Evolutionary conservation across 2,888 invertebrate species (phyloP).

Genomic region (Drosophila glabriapex): DNA sequence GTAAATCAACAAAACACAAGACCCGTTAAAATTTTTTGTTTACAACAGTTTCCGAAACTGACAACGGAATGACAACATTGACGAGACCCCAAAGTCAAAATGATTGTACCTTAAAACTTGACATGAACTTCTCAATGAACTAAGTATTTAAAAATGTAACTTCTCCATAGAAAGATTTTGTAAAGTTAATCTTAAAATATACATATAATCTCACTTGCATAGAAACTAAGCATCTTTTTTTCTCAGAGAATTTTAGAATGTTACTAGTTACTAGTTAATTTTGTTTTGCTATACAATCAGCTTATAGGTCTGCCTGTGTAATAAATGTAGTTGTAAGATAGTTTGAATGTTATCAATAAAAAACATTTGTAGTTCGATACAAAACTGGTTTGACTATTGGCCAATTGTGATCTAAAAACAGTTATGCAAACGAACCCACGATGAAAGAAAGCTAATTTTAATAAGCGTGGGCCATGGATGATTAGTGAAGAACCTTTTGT

Average conservation of each 20-base stretch:
- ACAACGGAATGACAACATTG: conserved; percentile 23
- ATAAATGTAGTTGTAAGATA: neutral
- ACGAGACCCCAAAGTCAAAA: neutral
- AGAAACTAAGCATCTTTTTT: neutral
- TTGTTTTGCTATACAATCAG: neutral
- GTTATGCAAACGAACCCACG: conserved; percentile 29
- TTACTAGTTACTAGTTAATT: neutral
- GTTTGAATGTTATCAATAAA: conserved; percentile 5
- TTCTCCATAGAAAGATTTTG: neutral
- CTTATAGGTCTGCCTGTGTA: neutral
- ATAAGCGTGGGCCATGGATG: conserved; percentile 12
- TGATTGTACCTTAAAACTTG: neutral
- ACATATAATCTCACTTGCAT: too few species aligned
- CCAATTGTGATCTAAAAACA: conserved; percentile 17
- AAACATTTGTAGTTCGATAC: conserved; percentile 3
- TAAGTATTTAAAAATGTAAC: neutral
- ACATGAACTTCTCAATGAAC: neutral
- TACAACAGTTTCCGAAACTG: conserved; percentile 6
- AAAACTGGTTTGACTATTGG: conserved; percentile 17
- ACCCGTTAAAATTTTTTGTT: conserved; percentile 36
- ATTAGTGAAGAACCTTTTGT: neutral
- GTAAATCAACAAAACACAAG: conserved; percentile 46
- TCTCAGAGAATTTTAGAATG: neutral
- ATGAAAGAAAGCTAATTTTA: conserved; percentile 19
- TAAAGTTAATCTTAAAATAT: neutral